Evolutionary conservation across 2,888 invertebrate genomes (phyloP).

Genomic region (Cepaea hortensis): DNA sequence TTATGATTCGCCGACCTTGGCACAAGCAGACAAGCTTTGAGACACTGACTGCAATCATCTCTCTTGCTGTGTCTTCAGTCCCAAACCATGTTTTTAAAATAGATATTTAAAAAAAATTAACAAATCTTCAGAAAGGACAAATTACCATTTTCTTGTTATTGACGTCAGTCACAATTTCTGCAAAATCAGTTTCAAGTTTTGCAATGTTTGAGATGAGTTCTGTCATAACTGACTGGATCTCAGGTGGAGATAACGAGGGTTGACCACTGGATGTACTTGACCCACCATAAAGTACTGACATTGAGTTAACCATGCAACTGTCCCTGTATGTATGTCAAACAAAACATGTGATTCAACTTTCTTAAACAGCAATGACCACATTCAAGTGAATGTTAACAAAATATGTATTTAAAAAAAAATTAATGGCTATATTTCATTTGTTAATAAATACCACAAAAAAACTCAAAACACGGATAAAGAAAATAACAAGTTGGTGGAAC

Average conservation of each 20-base stretch:
- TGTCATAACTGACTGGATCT: constrained; percentile 62
- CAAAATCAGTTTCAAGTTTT: constrained; percentile 65
- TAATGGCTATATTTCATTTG: too few relatives aligned
- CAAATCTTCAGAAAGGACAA: not conserved
- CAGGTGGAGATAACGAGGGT: constrained; percentile 65
- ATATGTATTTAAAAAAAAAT: too few relatives aligned
- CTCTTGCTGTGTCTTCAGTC: not conserved
- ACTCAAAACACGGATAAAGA: too few relatives aligned
- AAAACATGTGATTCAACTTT: too few relatives aligned
- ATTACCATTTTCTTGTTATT: constrained; percentile 69
- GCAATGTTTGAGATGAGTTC: constrained; percentile 63
- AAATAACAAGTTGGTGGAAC: too few relatives aligned
- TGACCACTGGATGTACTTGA: constrained; percentile 66
- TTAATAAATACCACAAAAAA: too few relatives aligned
- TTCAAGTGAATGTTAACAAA: too few relatives aligned
- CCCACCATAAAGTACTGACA: constrained; percentile 63
- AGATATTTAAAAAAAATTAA: not conserved
- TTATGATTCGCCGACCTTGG: too few relatives aligned
- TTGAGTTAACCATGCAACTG: constrained; percentile 57
- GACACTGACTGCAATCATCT: too few relatives aligned
- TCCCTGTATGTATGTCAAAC: constrained; percentile 54
- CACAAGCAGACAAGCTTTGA: too few relatives aligned
- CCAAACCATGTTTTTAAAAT: not conserved
- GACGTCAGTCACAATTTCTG: constrained; percentile 64
- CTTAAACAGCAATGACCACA: too few relatives aligned